A percentile compares a stretch with the other conserved stretches of the same genome.
These are phyloP conservation scores for Agrotis exclamationis DNA, from an alignment of 2,888 invertebrate genomes.

Conservation along the genomic window DNA sequence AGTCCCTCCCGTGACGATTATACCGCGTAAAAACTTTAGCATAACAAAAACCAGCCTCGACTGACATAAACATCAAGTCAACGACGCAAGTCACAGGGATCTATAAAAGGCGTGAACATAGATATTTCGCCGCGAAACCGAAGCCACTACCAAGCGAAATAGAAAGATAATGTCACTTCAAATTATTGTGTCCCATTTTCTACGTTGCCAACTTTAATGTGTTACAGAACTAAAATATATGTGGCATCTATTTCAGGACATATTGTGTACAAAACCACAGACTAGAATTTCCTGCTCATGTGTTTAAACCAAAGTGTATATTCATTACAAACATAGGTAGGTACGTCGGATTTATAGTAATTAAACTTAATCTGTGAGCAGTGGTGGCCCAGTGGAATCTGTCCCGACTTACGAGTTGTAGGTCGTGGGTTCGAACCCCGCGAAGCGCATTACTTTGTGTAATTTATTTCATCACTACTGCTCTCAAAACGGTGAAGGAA, in stretches of 20 bases:
- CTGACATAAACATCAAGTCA: background rate
- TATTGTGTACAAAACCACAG: conserved; percentile 5
- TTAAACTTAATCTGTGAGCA: too few relatives aligned
- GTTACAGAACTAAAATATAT: conserved; percentile 27
- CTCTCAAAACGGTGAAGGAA: too few relatives aligned
- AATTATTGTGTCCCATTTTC: conserved; percentile 49
- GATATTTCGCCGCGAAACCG: conserved; percentile 15
- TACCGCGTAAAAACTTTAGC: too few relatives aligned
- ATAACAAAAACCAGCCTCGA: background rate
- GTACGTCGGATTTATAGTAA: too few relatives aligned
- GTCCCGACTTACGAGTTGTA: too few relatives aligned
- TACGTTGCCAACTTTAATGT: conserved; percentile 34
- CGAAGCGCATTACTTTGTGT: too few relatives aligned
- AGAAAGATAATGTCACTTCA: conserved; percentile 51
- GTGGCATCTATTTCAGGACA: conserved; percentile 16
- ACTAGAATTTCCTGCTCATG: background rate
- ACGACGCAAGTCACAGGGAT: background rate
- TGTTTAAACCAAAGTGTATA: too few relatives aligned
- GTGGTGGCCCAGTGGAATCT: too few relatives aligned
- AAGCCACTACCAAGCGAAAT: conserved; percentile 35
- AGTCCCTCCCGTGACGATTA: too few relatives aligned
- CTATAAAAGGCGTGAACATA: conserved; percentile 34
- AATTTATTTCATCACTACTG: too few relatives aligned
- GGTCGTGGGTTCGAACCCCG: too few relatives aligned
- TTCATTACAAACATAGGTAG: conserved; percentile 18